A percentile compares a stretch with the other conserved stretches of the same genome.
Conservation (phyloP, 2,888 invertebrate species). For the Plusia festucae region DNA sequence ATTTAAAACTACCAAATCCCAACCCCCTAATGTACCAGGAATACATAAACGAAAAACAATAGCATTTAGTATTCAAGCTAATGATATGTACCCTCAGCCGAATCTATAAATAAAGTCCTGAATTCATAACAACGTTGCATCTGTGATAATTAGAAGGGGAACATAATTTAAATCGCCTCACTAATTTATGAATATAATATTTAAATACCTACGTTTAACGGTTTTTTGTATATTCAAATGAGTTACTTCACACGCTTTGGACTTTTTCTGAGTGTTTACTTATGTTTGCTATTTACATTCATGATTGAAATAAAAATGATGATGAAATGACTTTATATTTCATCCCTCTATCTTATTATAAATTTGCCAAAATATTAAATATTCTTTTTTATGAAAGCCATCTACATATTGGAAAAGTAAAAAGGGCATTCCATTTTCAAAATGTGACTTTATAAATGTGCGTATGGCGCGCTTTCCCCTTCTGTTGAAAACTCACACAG, state of each 20-base stretch:
- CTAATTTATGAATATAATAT: constrained; percentile 69
- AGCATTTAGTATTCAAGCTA: constrained; percentile 66
- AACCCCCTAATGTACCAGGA: constrained; percentile 36
- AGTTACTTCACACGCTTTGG: constrained; percentile 25
- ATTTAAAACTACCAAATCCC: constrained; percentile 12
- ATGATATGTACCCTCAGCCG: constrained; percentile 85
- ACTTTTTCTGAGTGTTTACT: neutral
- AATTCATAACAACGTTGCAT: constrained; percentile 83
- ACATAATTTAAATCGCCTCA: constrained; percentile 63
- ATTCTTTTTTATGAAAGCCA: constrained; percentile 40
- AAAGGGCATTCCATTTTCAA: constrained; percentile 82
- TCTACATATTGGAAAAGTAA: constrained; percentile 78
- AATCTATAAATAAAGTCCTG: constrained; percentile 82
- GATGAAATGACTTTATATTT: too few relatives aligned
- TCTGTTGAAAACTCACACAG: constrained; percentile 78
- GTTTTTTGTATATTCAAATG: constrained; percentile 39
- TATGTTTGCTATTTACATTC: neutral
- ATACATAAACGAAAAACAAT: constrained; percentile 58
- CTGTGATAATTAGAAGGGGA: constrained; percentile 74
- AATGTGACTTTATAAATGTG: constrained; percentile 72
- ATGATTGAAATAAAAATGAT: too few relatives aligned
- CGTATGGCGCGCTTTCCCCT: constrained; percentile 79
- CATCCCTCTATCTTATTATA: too few relatives aligned
- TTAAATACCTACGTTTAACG: constrained; percentile 44
- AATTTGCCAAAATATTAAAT: constrained; percentile 17